A percentile compares a stretch with the other conserved stretches of the same genome.
Evolutionary conservation across 2,113 vertebrate species (phyloP).

Genomic region (Benitochromis conjunctus): DNA sequence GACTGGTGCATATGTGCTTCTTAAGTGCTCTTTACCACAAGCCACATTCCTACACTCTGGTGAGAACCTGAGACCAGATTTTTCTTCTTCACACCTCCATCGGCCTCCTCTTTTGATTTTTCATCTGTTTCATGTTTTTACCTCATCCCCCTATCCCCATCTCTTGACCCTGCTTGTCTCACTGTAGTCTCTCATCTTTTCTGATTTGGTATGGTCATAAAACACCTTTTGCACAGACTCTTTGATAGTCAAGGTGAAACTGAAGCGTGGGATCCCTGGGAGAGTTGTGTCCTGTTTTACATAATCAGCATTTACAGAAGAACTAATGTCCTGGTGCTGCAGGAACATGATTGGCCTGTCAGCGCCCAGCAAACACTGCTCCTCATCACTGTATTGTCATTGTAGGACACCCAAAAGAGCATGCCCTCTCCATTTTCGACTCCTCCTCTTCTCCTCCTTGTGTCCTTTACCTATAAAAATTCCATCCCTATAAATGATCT

Average conservation of each 20-base stretch:
- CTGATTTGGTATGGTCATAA: slow-evolving; percentile 34
- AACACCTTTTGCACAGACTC: slow-evolving; percentile 30
- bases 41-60: neutral
- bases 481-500: neutral
- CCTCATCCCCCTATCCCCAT: neutral
- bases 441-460: neutral
- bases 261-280: slow-evolving; percentile 14
- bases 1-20: neutral
- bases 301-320: slow-evolving; percentile 60
- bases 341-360: slow-evolving; percentile 49
- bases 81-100: neutral
- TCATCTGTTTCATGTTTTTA: neutral
- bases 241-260: slow-evolving; percentile 63
- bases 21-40: neutral
- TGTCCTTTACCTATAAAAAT: neutral
- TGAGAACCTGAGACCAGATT: neutral
- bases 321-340: slow-evolving; percentile 39
- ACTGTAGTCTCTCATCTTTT: slow-evolving; percentile 15
- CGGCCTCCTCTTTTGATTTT: slow-evolving; percentile 5
- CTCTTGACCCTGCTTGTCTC: neutral
- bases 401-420: neutral
- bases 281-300: slow-evolving; percentile 37
- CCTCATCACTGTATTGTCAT: neutral
- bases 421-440: neutral
- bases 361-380: neutral